Percentiles rank a stretch among this genome's conserved stretches.
Evolutionary conservation across 1,140 invertebrate genomes (phyloP).

Genomic region (Parasteatoda tepidariorum): DNA sequence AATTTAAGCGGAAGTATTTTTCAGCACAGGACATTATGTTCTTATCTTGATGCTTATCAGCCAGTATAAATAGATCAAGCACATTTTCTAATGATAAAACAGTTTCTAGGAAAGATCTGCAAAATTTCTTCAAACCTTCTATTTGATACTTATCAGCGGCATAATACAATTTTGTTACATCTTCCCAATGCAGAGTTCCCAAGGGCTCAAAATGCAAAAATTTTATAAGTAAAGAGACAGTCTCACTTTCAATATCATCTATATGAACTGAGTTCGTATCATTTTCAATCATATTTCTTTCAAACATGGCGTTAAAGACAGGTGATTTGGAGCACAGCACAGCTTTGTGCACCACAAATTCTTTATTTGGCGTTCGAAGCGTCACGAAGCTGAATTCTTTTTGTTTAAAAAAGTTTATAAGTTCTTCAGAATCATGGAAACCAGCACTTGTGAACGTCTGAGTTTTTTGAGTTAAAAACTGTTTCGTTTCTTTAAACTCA

Average conservation of each 20-base stretch:
- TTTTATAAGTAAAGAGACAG: not conserved
- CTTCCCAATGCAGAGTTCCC: not conserved
- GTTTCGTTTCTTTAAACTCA: no score
- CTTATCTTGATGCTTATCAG: not conserved
- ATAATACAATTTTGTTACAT: not conserved
- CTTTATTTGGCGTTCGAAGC: not conserved
- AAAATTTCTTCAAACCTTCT: not conserved
- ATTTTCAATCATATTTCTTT: not conserved
- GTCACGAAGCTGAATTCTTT: not conserved
- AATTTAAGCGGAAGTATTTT: not conserved
- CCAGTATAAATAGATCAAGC: not conserved
- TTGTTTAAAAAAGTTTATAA: not conserved
- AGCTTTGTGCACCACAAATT: not conserved
- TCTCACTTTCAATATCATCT: not conserved
- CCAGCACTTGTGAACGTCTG: not conserved
- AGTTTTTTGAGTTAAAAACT: not conserved
- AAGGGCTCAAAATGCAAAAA: not conserved
- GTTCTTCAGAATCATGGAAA: not conserved
- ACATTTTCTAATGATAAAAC: not conserved
- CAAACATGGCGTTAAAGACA: not conserved
- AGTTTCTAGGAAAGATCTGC: not conserved
- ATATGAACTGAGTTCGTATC: not conserved
- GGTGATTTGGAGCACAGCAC: not conserved
- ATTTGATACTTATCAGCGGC: not conserved
- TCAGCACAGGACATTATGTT: not conserved